A percentile compares a stretch with the other conserved stretches of the same genome.
These are phyloP conservation scores for Cryptops parisi DNA, from an alignment of 2,888 invertebrate species.

Conservation along the genomic window DNA sequence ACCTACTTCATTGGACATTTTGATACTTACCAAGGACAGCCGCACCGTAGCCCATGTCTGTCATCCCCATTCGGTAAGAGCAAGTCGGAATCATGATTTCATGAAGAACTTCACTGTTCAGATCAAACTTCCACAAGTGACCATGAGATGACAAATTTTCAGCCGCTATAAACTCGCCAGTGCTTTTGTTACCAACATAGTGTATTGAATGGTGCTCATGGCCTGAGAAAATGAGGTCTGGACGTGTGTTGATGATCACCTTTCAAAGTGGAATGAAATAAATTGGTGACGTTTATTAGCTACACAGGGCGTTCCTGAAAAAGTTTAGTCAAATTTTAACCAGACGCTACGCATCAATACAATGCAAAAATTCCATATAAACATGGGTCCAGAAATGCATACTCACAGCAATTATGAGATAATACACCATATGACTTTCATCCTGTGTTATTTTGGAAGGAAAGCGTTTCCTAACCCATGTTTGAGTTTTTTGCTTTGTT, in stretches of 20 bases:
- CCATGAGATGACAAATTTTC: neutral
- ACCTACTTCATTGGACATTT: no score
- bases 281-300: no score
- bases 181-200: neutral
- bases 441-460: no score
- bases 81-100: conserved; percentile 88
- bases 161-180: neutral
- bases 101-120: conserved; percentile 31
- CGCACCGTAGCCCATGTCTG: conserved; percentile 70
- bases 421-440: no score
- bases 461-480: no score
- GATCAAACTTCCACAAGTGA: neutral
- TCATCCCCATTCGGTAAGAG: conserved; percentile 90
- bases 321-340: no score
- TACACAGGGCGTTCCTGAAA: no score
- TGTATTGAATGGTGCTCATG: conserved; percentile 32
- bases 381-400: no score
- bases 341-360: no score
- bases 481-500: no score
- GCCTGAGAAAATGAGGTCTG: conserved; percentile 40
- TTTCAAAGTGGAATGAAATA: neutral
- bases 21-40: conserved; percentile 64
- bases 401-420: no score
- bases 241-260: conserved; percentile 31
- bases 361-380: no score